phyloP scores from a whole-genome alignment of 2,113 vertebrate species.

The Myotis brandtii region DNA sequence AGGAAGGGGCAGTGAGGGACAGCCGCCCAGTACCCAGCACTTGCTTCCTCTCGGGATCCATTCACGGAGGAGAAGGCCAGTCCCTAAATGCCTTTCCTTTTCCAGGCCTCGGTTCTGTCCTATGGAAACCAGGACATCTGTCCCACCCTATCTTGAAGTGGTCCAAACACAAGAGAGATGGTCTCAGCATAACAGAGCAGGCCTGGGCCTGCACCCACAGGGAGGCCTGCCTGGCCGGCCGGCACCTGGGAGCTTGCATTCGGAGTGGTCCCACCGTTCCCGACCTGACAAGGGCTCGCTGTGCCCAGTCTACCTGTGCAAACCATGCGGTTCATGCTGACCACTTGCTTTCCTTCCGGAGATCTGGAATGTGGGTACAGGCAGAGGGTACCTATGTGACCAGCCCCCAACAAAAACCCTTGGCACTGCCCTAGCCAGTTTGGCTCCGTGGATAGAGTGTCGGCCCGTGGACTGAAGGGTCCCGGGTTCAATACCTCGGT shows the following conservation, averaged over 20 bases:
- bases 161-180: background rate
- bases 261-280: rapidly evolving
- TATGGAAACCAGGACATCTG: background rate
- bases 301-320: rapidly evolving
- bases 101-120: background rate
- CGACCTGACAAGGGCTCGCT: rapidly evolving
- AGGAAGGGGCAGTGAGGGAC: background rate
- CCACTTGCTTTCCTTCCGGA: background rate
- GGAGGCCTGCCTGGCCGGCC: background rate
- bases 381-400: background rate
- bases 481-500: too few relatives aligned
- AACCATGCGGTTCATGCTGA: rapidly evolving
- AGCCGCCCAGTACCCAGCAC: background rate
- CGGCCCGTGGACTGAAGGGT: too few relatives aligned
- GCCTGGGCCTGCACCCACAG: background rate
- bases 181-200: background rate
- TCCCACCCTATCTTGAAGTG: background rate
- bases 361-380: background rate
- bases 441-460: too few relatives aligned
- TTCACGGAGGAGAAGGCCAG: rapidly evolving
- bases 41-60: background rate
- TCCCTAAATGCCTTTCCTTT: too few relatives aligned
- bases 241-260: background rate
- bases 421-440: background rate
- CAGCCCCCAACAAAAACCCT: background rate